Conservation (phyloP, 2,113 vertebrate species). For the Halcyon malimbica region DNA sequence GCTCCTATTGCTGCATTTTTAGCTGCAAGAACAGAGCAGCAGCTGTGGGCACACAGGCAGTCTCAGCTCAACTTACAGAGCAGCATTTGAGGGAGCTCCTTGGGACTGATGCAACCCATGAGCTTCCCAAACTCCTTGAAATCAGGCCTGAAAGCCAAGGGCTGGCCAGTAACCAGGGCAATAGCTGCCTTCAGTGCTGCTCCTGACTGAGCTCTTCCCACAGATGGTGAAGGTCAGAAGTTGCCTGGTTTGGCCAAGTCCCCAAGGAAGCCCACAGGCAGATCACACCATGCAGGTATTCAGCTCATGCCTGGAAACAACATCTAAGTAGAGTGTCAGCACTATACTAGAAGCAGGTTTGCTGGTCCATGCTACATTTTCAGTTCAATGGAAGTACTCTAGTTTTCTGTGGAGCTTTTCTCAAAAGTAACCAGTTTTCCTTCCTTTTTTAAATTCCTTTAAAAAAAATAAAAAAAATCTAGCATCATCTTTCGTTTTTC, state of each 20-base stretch:
- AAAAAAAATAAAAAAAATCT: not conserved
- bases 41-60: not conserved
- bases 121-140: not conserved
- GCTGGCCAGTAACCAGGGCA: accelerated
- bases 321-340: not conserved
- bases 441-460: not conserved
- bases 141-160: not conserved
- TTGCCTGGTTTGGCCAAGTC: accelerated
- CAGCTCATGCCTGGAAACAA: not conserved
- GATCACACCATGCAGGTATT: not conserved
- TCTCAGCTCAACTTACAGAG: not conserved
- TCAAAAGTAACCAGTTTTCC: not conserved
- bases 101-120: not conserved
- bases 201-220: not conserved
- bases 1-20: not conserved
- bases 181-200: not conserved
- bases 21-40: not conserved
- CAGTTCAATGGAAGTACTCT: not conserved
- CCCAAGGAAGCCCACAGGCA: not conserved
- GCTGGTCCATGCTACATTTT: not conserved
- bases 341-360: not conserved
- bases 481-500: not conserved
- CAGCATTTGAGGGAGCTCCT: not conserved
- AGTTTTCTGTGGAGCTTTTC: not conserved
- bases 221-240: not conserved